A percentile compares a stretch with the other conserved stretches of the same genome.
Evolutionary conservation across 1,140 invertebrate genomes (phyloP).

Genomic region (Monochamus saltuarius): DNA sequence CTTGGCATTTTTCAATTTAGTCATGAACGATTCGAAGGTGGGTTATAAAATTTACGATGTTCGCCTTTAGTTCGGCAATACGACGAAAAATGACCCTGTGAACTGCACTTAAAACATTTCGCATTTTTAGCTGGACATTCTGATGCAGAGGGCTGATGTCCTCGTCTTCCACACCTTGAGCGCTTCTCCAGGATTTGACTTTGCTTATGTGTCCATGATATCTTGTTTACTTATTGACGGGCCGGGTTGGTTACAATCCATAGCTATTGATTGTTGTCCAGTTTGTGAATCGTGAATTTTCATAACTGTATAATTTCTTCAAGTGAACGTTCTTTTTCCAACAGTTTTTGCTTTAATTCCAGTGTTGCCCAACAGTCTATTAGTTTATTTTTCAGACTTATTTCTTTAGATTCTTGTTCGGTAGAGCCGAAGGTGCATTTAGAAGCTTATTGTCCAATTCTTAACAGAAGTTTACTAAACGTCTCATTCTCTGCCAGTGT

Average conservation of each 20-base stretch:
- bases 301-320: no score
- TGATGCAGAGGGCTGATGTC: no score
- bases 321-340: constrained; percentile 37
- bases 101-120: background rate
- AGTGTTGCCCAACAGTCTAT: constrained; percentile 35
- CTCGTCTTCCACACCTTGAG: no score
- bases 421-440: no score
- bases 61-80: background rate
- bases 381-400: constrained; percentile 38
- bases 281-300: no score
- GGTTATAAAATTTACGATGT: background rate
- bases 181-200: no score
- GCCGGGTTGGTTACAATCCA: background rate
- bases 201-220: no score
- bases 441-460: no score
- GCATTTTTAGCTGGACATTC: background rate
- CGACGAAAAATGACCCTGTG: background rate
- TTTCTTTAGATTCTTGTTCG: constrained; percentile 40
- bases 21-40: constrained; percentile 35
- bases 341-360: constrained; percentile 31
- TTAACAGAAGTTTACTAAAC: no score
- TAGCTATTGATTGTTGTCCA: background rate
- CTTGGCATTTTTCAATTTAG: no score
- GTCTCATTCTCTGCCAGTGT: no score
- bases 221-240: no score